Evolutionary conservation across 2,113 vertebrate species (phyloP).

Genomic region (Channa argus): DNA sequence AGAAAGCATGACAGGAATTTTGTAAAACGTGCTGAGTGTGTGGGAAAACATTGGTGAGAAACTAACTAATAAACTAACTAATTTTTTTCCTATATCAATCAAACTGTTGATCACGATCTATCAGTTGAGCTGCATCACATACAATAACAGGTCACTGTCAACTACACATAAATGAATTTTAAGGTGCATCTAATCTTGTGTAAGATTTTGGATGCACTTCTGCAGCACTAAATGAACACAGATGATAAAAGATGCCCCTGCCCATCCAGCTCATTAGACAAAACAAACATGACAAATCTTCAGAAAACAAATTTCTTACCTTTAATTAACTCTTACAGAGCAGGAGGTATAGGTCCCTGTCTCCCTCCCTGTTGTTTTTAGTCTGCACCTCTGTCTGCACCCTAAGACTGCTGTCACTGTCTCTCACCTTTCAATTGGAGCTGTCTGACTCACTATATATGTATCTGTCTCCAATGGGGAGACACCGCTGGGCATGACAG

Average conservation of each 20-base stretch:
- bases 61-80: too few species aligned
- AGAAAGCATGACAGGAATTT: conserved; percentile 40
- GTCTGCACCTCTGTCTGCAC: conserved; percentile 44
- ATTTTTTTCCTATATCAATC: not conserved
- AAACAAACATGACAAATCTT: too few species aligned
- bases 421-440: conserved; percentile 76
- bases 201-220: too few species aligned
- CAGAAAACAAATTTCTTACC: conserved; percentile 73
- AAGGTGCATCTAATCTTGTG: too few species aligned
- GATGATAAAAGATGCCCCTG: too few species aligned
- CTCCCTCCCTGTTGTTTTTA: conserved; percentile 65
- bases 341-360: conserved; percentile 36
- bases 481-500: conserved; percentile 58
- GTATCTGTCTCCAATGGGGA: conserved; percentile 78
- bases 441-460: conserved; percentile 75
- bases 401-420: conserved; percentile 34
- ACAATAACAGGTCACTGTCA: not conserved
- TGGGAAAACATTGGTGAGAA: conserved; percentile 16
- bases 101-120: not conserved
- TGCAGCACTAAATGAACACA: too few species aligned
- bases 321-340: conserved; percentile 70
- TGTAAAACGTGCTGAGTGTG: conserved; percentile 10
- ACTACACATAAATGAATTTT: too few species aligned
- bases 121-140: not conserved
- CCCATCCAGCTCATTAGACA: too few species aligned